These are phyloP conservation scores for Pelobates fuscus DNA, from an alignment of 2,113 vertebrate genomes.

Conservation along the genomic window DNA sequence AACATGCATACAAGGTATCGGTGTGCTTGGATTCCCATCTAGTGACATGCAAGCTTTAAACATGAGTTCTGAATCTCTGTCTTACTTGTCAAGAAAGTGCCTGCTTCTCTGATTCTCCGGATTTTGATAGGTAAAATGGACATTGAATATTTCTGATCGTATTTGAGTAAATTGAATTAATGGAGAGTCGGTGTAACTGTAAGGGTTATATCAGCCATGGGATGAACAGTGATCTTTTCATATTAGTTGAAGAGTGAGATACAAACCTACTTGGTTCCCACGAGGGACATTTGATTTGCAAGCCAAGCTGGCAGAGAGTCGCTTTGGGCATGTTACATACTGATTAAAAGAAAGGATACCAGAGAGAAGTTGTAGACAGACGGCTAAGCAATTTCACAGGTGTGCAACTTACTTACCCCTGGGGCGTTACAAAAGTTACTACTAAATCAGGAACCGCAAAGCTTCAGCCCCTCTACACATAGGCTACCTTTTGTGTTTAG, in stretches of 20 bases:
- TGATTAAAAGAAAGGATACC: conserved; percentile 45
- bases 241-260: conserved; percentile 37
- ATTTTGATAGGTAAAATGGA: background rate
- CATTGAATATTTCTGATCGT: background rate
- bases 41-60: no score
- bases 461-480: conserved; percentile 16
- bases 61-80: no score
- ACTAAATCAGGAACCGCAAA: conserved; percentile 34
- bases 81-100: no score
- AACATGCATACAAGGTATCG: no score
- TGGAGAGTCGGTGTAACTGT: background rate
- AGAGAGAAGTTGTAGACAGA: conserved; percentile 33
- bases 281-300: conserved; percentile 38
- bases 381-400: conserved; percentile 49
- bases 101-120: no score
- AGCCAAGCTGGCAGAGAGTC: conserved; percentile 34
- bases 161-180: conserved; percentile 25
- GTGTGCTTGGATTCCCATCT: no score
- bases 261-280: conserved; percentile 33
- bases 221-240: conserved; percentile 43
- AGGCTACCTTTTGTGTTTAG: conserved; percentile 19
- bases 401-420: conserved; percentile 35
- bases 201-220: conserved; percentile 39
- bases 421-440: conserved; percentile 31
- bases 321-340: conserved; percentile 40